Conservation (phyloP, 2,797 vertebrate species). For the Muscicapa striata region DNA sequence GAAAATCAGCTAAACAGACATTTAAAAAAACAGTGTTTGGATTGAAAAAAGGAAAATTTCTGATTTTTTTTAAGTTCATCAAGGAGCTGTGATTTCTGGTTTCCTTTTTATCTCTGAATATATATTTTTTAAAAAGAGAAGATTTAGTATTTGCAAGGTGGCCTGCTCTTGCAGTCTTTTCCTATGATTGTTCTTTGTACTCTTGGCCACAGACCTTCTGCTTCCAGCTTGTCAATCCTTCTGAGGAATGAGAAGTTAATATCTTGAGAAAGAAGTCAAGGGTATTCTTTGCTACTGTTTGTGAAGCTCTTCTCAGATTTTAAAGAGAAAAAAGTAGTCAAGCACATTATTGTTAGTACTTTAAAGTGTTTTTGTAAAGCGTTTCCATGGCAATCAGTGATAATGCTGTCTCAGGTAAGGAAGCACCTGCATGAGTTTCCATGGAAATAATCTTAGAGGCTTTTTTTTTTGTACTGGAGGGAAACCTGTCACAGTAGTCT, state of each 20-base stretch:
- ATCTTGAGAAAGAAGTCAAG: not conserved
- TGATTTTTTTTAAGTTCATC: not conserved
- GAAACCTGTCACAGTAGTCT: not conserved
- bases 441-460: conserved; percentile 44
- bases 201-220: not conserved
- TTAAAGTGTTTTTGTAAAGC: not conserved
- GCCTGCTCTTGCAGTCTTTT: not conserved
- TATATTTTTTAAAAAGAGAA: not conserved
- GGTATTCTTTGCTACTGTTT: conserved; percentile 12
- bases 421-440: conserved; percentile 34
- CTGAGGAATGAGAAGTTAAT: not conserved
- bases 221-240: not conserved
- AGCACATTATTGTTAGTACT: not conserved
- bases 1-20: not conserved
- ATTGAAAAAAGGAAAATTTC: not conserved
- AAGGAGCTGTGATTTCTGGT: not conserved
- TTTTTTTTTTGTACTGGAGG: not conserved
- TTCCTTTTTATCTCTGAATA: not conserved
- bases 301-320: not conserved
- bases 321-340: not conserved
- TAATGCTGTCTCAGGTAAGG: conserved; percentile 9
- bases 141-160: not conserved
- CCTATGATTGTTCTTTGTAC: not conserved
- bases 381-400: conserved; percentile 27
- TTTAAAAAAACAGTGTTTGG: not conserved